Evolutionary conservation across 1,140 invertebrate genomes (phyloP), one percentile per base, ranked within the genome.

Genomic region (Drosophila teissieri): DNA sequence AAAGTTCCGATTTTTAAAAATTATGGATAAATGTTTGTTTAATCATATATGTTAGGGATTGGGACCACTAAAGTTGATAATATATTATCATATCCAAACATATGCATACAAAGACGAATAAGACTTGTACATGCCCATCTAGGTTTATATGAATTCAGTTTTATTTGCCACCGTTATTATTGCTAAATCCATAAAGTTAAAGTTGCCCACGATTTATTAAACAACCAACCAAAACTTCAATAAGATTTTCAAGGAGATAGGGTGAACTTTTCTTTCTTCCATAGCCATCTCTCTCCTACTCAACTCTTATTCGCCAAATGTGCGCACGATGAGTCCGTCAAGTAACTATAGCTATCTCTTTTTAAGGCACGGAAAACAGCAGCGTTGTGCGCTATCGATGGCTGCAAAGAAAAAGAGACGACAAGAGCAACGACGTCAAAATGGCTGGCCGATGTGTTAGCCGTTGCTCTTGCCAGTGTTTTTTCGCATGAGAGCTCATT

Each of bases 401-500:
- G 19, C 17, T 22, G 55, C 14, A 10, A 40, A 40, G 6, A 7
- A 15, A 76, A 56, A 53, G 61, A 36, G 73, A 67, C 53, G 22
- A 39, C 34, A 2, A 24, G 22, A 65, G 17, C 15, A n/a, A 31
- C 15, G 34, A 10, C n/a, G 36, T 61, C 56, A 88, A 88, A 88
- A 88, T 88, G 83, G 83, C 84, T 56, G 84, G 40, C 64, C 24
- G 39, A 53, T 49, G 57, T 40, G 63, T 73, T 64, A 46, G 34
- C 57, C 68, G 65, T 67, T 80, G 74, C 64, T 70, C 64, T 80
- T 82, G 77, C 77, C 80, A 80, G 73, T 86, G 73, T 84, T 91
- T 84, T 91, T 91, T 91, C 90, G 90, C 90, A 78, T 91, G 90
- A 91, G 90, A 90, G 90, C 89, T 91, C 90, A 91, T 91, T 91